Base-by-base conservation (phyloP, 2,797 vertebrate species). In the Anisognathus igniventris region DNA sequence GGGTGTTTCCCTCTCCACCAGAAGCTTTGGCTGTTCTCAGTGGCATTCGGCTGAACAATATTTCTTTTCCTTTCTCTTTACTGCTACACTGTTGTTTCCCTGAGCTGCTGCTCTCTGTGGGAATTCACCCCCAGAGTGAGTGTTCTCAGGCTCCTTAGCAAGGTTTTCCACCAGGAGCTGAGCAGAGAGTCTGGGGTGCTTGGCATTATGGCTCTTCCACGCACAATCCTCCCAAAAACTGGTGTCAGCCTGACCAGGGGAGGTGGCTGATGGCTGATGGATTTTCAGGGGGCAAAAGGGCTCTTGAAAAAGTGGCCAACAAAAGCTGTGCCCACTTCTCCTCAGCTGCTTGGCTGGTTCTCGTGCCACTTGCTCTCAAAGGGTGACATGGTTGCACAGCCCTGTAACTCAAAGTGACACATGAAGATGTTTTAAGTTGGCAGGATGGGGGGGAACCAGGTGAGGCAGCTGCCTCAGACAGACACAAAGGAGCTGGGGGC, bases 21-120 rank as follows among this genome's bases (percentile, higher is more conserved):
- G 95, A 61, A 70, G 40, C 58, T 48, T 57, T 83, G 76, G 83
- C 77, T n/a, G 13, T 75, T 72, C 90, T 93, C 94, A 54, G 53
- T n/a, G 31, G 53, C 31, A 14, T 31, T 54, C 53, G 22, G 31
- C 31, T 54, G 53, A 54, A 22, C 53, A 54, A 14, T 54, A 54
- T 54, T 54, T 54, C 53, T 54, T 54, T n/a, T 22, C 31, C 53
- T 54, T 54, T 54, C 20, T n/a, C 53, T 54, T n/a, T n/a, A 54
- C 53, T n/a, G 13, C 31, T n/a, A 14, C 31, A 54, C 53, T 54
- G 13, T 54, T 54, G 20, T n/a, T 9, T 54, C 31, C 13, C 53
- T 10, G 31, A 22, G 53, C 20, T n/a, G 53, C 53, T 54, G 6
- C 4, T n/a, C 31, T 20, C 51, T 53, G 51, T 53, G 50, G 50